phyloP scores from a whole-genome alignment of 2,888 invertebrate genomes.

The Diabrotica balteata region DNA sequence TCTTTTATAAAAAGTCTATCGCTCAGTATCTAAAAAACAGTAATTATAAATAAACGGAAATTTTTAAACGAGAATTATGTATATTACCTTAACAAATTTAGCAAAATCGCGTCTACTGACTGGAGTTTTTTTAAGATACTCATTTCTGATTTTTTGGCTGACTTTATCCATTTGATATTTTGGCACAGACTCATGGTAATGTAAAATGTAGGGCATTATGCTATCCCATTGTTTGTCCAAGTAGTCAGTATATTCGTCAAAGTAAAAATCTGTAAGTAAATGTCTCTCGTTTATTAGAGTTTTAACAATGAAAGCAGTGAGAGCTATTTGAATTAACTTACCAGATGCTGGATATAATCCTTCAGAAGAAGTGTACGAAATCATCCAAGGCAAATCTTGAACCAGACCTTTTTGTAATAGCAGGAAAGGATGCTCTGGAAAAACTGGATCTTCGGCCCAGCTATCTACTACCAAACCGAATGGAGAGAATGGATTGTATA shows the following conservation, averaged over 20 bases:
- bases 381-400: constrained; percentile 73
- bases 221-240: constrained; percentile 55
- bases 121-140: constrained; percentile 53
- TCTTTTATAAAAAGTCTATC: constrained; percentile 71
- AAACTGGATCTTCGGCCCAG: constrained; percentile 66
- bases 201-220: constrained; percentile 55
- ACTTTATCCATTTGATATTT: constrained; percentile 42
- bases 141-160: constrained; percentile 50
- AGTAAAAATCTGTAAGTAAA: constrained; percentile 50
- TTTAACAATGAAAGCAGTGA: no score
- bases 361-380: constrained; percentile 73
- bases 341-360: constrained; percentile 77
- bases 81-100: constrained; percentile 39
- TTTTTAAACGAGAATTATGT: no score
- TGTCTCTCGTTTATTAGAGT: no score
- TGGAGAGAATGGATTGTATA: constrained; percentile 74
- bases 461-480: constrained; percentile 77
- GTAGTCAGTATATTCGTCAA: constrained; percentile 46
- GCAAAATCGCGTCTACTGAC: constrained; percentile 48
- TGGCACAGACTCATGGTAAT: constrained; percentile 56
- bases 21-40: constrained; percentile 61
- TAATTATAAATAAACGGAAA: background rate
- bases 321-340: constrained; percentile 47
- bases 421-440: constrained; percentile 70
- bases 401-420: constrained; percentile 67